A percentile compares a stretch with the other conserved stretches of the same genome.
These are phyloP conservation scores for Noctua janthina DNA, from an alignment of 2,888 invertebrate species.

Conservation along the genomic window DNA sequence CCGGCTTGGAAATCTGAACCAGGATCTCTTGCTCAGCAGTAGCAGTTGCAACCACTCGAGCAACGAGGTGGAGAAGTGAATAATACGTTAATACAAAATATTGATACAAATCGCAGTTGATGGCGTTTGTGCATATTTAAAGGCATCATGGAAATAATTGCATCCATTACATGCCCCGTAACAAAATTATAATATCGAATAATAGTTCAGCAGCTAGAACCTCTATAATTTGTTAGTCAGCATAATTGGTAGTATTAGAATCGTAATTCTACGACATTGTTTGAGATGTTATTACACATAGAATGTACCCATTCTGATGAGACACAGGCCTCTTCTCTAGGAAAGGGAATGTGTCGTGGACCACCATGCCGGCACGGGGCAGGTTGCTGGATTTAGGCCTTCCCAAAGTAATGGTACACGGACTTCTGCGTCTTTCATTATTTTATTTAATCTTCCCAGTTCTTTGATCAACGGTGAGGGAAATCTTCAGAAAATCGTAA, in stretches of 20 bases:
- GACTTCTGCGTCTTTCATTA: background rate
- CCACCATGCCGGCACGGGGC: background rate
- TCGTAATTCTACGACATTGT: background rate
- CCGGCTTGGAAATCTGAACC: no score
- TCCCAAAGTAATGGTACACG: background rate
- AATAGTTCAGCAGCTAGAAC: background rate
- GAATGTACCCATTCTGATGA: no score
- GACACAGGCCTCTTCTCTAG: background rate
- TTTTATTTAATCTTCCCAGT: background rate
- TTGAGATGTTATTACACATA: background rate
- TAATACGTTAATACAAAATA: conserved; percentile 9
- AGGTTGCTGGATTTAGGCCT: background rate
- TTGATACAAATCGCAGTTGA: background rate
- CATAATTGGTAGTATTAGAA: conserved; percentile 10
- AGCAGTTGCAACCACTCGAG: no score
- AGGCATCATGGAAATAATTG: conserved; percentile 24
- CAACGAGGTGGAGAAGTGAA: no score
- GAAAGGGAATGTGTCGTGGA: background rate
- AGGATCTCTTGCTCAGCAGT: no score
- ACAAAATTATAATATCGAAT: conserved; percentile 25
- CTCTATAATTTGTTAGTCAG: conserved; percentile 6
- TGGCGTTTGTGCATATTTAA: background rate
- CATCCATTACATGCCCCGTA: conserved; percentile 17
- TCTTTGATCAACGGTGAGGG: background rate
- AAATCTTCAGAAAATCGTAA: background rate